Percentiles rank a stretch among this genome's conserved stretches.
Evolutionary conservation across 2,113 vertebrate species (phyloP).

Genomic region (Fregetta grallaria): DNA sequence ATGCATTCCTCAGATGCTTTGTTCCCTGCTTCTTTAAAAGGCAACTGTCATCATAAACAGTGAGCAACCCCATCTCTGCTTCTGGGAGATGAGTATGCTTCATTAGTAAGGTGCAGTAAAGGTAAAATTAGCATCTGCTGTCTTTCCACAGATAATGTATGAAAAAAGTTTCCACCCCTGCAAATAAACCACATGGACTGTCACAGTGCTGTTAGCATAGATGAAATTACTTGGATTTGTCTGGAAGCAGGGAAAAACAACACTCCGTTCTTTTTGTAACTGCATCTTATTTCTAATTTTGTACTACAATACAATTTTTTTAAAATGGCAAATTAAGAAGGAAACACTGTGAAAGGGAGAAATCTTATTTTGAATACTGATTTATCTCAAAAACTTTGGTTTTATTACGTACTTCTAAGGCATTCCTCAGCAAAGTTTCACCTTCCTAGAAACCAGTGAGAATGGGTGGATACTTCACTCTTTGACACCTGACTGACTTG

Average conservation of each 20-base stretch:
- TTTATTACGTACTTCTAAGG: not conserved
- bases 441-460: not conserved
- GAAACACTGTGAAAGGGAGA: not conserved
- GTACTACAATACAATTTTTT: not conserved
- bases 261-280: not conserved
- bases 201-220: not conserved
- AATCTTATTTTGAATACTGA: not conserved
- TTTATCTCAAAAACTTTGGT: not conserved
- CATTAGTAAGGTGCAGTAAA: not conserved
- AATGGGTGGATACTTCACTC: not conserved
- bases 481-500: not conserved
- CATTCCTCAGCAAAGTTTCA: not conserved
- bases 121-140: not conserved
- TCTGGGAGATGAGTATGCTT: not conserved
- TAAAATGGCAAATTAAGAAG: not conserved
- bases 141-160: not conserved
- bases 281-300: not conserved
- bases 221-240: not conserved
- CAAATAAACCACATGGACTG: not conserved
- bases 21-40: constrained; percentile 5
- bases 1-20: not conserved
- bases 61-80: not conserved
- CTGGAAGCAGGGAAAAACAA: not conserved
- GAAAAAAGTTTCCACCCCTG: not conserved
- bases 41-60: not conserved